A percentile compares a stretch with the other conserved stretches of the same genome.
These are phyloP conservation scores for Lasioglossum calceatum DNA, from an alignment of 2,888 invertebrate genomes.

Conservation along the genomic window DNA sequence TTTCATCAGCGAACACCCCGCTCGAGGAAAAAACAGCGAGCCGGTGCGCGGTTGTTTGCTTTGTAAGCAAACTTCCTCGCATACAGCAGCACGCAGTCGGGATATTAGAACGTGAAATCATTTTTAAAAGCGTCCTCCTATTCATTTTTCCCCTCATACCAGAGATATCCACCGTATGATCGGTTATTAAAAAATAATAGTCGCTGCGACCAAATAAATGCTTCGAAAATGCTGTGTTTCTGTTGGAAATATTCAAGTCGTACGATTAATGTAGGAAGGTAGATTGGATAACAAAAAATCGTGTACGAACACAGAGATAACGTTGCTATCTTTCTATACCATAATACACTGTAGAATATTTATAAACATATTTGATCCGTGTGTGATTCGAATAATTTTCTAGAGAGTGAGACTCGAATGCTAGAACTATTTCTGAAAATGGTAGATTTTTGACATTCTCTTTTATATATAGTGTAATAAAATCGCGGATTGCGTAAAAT, in stretches of 20 bases:
- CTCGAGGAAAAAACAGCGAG: constrained; percentile 44
- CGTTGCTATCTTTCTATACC: not conserved
- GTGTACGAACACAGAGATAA: not conserved
- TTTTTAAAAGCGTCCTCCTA: constrained; percentile 23
- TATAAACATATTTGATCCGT: not conserved
- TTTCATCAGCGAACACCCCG: constrained; percentile 46
- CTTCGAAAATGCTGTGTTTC: not conserved
- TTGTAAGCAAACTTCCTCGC: constrained; percentile 62
- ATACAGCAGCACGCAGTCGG: constrained; percentile 22
- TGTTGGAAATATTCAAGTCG: not conserved
- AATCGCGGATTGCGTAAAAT: not conserved
- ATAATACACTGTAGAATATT: not conserved
- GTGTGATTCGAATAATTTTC: not conserved
- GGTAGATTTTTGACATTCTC: too few relatives aligned
- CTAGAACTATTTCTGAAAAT: not conserved
- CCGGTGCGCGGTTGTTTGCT: constrained; percentile 61
- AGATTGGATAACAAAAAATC: not conserved
- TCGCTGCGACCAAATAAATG: not conserved
- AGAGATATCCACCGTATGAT: not conserved
- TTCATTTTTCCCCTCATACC: not conserved
- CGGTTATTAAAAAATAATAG: constrained; percentile 17
- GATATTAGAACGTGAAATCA: constrained; percentile 49
- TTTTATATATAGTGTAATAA: not conserved
- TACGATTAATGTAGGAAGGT: not conserved
- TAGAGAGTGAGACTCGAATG: not conserved